These are phyloP conservation scores for Neocrepidodera transversa DNA, from an alignment of 2,888 invertebrate genomes.

Conservation along the genomic window DNA sequence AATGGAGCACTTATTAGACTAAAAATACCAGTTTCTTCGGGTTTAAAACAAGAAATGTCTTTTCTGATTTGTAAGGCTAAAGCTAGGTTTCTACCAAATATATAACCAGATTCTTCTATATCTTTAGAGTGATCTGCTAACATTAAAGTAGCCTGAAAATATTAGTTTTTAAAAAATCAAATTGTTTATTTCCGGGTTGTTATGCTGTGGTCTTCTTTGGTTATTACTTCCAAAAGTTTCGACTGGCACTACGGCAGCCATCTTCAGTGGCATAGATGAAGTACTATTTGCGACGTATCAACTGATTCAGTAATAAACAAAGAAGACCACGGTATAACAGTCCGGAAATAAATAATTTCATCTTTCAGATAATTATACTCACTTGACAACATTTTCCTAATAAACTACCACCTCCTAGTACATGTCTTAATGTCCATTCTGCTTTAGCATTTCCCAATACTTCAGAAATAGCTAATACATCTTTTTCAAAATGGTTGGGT, in stretches of 20 bases:
- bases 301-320: too few species aligned
- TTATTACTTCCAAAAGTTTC: too few species aligned
- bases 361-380: not conserved
- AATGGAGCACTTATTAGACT: slow-evolving; percentile 82
- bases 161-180: too few species aligned
- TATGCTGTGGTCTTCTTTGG: too few species aligned
- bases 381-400: slow-evolving; percentile 82
- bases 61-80: slow-evolving; percentile 80
- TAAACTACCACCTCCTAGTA: slow-evolving; percentile 73
- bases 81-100: slow-evolving; percentile 87
- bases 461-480: slow-evolving; percentile 48
- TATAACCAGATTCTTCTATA: slow-evolving; percentile 79
- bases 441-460: slow-evolving; percentile 69
- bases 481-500: slow-evolving; percentile 43
- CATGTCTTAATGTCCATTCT: slow-evolving; percentile 74
- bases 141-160: slow-evolving; percentile 68
- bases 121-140: slow-evolving; percentile 78
- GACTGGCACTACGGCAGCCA: too few species aligned
- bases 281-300: too few species aligned
- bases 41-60: slow-evolving; percentile 72
- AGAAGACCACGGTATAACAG: too few species aligned
- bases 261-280: too few species aligned
- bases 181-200: too few species aligned
- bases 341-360: not conserved
- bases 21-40: slow-evolving; percentile 61